Conservation (phyloP, 2,888 invertebrate species). For the Tyria jacobaeae region DNA sequence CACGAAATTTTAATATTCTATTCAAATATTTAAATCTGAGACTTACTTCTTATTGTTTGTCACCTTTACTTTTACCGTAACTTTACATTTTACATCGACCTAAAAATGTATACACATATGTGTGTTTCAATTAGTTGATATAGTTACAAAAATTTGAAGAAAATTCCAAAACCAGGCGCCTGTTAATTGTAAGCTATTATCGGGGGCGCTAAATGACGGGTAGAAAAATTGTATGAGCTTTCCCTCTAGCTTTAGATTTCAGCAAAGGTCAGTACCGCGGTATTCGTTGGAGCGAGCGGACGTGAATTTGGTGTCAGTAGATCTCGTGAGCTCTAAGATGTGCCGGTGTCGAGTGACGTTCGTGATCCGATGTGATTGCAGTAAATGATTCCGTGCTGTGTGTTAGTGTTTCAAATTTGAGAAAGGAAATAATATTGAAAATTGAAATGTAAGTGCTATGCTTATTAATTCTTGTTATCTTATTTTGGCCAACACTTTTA, state of each 20-base stretch:
- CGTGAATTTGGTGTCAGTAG: background rate
- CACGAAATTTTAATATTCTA: no score
- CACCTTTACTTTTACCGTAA: background rate
- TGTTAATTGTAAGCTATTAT: slow-evolving; percentile 9
- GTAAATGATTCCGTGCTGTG: slow-evolving; percentile 12
- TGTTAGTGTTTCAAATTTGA: background rate
- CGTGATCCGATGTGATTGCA: slow-evolving; percentile 6
- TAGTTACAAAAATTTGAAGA: background rate
- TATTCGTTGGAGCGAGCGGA: background rate
- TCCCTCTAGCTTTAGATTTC: slow-evolving; percentile 9
- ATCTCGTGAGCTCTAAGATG: background rate
- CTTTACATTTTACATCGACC: background rate
- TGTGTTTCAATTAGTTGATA: no score
- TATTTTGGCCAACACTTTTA: background rate
- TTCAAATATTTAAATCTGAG: no score
- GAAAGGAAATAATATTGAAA: background rate
- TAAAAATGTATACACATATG: background rate
- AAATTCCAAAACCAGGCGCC: background rate
- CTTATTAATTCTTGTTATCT: background rate
- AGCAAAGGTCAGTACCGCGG: slow-evolving; percentile 16
- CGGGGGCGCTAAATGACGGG: slow-evolving; percentile 7
- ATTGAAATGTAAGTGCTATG: slow-evolving; percentile 10
- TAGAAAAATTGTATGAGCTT: slow-evolving; percentile 4
- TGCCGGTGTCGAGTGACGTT: slow-evolving; percentile 9
- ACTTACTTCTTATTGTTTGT: no score